Base-by-base conservation (phyloP, 2,113 vertebrate species). In the Amia ocellicauda region DNA sequence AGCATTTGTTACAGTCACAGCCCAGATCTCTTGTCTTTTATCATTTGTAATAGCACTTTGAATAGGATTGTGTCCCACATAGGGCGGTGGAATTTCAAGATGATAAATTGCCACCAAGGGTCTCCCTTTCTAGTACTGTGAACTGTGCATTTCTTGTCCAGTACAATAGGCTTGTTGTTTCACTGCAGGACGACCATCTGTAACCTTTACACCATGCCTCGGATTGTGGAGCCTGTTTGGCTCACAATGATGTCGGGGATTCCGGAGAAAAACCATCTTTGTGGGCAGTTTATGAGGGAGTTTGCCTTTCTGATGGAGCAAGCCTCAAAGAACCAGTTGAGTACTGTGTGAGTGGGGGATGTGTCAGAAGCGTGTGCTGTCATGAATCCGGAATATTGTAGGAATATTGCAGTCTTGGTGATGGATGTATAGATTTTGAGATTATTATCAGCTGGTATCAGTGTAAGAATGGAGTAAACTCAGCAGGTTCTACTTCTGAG, bases 121-220 rank as follows among this genome's bases (percentile, higher is more conserved):
- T 45, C 24, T 65, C 40, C 66, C 58, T 55, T 27, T 31, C 26
- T 36, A 36, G 11, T 7, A 43, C 19, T 20, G 28, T 26, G 59
- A 52, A 68, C 69, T 68, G 60, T 62, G 63, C 14, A n/a, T 3
- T 29, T 43, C 54, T 70, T 72, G 70, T 76, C 67, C n/a, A 40
- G 58, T 8, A 74, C 72, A 78, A 75, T 70, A 51, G 43, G 7
- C 58, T 29, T 0, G 22, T 72, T 82, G 82, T 68, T 59, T 71
- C 2, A 68, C 77, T 77, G 50, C 78, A 99, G 97, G 84, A 94
- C 90, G 36, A 95, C 94, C 50, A 93, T 99, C 79, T 95, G 94
- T 75, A 93, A 98, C 79, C 93, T 99, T 31, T 99, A 99, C 74
- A 98, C 92, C 2, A 98, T 98, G 97, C 97, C 97, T 3, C 90